phyloP scores from a whole-genome alignment of 92 coral and sea anemone species.

The Paragorgia papillata region DNA sequence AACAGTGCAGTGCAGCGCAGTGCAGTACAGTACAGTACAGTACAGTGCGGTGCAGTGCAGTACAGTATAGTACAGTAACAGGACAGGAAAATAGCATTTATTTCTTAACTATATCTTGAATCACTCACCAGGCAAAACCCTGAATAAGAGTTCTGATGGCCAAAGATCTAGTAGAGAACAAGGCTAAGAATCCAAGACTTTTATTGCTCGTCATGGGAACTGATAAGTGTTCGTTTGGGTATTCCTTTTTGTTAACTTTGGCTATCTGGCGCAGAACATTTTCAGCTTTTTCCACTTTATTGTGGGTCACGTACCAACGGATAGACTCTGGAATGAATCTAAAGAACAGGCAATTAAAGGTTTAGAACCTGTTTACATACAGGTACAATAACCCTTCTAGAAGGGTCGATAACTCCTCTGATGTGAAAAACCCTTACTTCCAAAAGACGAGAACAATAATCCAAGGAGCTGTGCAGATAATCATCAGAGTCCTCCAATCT shows the following conservation, averaged over 20 bases:
- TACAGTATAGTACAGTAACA: too few species aligned
- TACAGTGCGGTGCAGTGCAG: too few species aligned
- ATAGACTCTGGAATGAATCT: constrained; percentile 36
- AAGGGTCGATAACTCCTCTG: too few species aligned
- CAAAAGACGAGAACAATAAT: constrained; percentile 76
- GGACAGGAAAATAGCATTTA: too few species aligned
- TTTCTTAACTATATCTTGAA: too few species aligned
- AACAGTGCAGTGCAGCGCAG: too few species aligned
- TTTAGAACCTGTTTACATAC: too few species aligned
- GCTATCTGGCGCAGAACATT: constrained; percentile 5
- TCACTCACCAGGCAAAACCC: constrained; percentile 27
- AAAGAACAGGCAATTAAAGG: too few species aligned
- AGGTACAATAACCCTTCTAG: too few species aligned
- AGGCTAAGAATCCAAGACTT: constrained; percentile 14
- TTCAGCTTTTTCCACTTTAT: constrained; percentile 30
- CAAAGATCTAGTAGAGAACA: constrained; percentile 16
- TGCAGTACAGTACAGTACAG: too few species aligned
- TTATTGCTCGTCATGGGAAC: neutral
- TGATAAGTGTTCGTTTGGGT: constrained; percentile 1
- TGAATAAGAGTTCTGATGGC: constrained; percentile 16
- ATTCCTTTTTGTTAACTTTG: constrained; percentile 11
- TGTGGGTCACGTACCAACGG: constrained; percentile 36
- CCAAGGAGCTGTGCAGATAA: constrained; percentile 86
- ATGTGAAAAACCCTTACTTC: constrained; percentile 62
- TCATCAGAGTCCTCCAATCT: constrained; percentile 85